phyloP scores from a whole-genome alignment of 2,113 vertebrate species.

The Beaufortia kweichowensis region DNA sequence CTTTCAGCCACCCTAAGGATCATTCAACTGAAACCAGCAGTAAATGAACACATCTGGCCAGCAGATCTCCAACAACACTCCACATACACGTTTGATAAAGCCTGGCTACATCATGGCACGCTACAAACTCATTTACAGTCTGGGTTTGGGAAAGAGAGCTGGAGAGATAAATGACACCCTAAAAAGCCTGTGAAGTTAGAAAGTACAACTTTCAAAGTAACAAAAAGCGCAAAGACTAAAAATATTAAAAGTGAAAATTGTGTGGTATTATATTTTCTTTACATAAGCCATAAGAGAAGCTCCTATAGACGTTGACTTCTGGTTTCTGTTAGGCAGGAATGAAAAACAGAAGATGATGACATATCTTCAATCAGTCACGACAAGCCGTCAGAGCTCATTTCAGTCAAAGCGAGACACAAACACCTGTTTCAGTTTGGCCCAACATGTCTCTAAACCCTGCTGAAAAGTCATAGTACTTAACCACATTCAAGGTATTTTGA shows the following conservation, averaged over 20 bases:
- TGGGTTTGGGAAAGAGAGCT: neutral
- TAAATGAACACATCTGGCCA: conserved; percentile 56
- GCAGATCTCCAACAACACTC: conserved; percentile 51
- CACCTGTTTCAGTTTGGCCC: neutral
- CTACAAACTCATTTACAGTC: conserved; percentile 31
- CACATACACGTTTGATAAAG: conserved; percentile 35
- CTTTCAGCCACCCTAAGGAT: conserved; percentile 24
- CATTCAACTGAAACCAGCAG: conserved; percentile 25
- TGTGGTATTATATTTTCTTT: neutral
- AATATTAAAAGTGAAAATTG: neutral
- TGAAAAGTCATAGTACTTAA: no score
- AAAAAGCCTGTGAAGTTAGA: no score
- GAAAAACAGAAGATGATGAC: conserved; percentile 15
- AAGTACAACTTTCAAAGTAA: conserved; percentile 24
- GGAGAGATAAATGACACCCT: neutral
- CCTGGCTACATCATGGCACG: conserved; percentile 34
- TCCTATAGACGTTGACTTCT: neutral
- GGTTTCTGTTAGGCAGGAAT: neutral
- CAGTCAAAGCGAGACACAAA: neutral
- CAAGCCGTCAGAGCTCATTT: conserved; percentile 29
- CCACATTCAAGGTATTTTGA: no score
- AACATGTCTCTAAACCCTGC: neutral
- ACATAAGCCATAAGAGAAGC: neutral
- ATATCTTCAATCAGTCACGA: conserved; percentile 15
- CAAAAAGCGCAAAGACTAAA: neutral